Evolutionary conservation across 2,888 invertebrate species (phyloP).

Genomic region (Tridacna gigas): DNA sequence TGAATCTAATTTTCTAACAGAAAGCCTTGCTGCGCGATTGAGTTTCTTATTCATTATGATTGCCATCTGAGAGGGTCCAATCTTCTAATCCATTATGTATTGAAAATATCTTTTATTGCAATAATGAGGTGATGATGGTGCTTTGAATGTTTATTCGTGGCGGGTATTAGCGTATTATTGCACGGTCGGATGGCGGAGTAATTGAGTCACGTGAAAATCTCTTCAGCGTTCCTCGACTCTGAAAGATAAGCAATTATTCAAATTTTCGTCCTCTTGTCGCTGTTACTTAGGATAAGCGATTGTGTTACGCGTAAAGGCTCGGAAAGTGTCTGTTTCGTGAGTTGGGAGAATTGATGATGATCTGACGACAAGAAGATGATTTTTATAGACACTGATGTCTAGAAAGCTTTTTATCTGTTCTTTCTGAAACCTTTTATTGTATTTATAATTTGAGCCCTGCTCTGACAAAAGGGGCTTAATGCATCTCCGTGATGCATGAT

Average conservation of each 20-base stretch:
- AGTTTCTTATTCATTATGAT: conserved; percentile 62
- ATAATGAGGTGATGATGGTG: conserved; percentile 59
- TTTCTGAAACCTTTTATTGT: too few species aligned
- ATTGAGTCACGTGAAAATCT: conserved; percentile 60
- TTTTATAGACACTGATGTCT: conserved; percentile 32
- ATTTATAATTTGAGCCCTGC: too few species aligned
- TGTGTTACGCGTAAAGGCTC: conserved; percentile 60
- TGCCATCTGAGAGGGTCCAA: conserved; percentile 55
- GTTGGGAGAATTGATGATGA: conserved; percentile 48
- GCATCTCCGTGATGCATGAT: too few species aligned
- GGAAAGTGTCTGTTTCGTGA: conserved; percentile 43
- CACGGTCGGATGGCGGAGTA: conserved; percentile 59
- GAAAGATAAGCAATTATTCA: conserved; percentile 65
- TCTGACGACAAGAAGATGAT: conserved; percentile 41
- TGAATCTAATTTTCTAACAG: conserved; percentile 68
- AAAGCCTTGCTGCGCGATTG: conserved; percentile 62
- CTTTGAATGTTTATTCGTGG: conserved; percentile 56
- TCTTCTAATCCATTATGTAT: conserved; percentile 61
- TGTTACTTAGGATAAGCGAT: conserved; percentile 63
- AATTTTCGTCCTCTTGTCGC: conserved; percentile 59
- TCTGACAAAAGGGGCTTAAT: too few species aligned
- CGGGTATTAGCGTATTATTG: conserved; percentile 64
- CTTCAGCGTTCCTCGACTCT: conserved; percentile 40
- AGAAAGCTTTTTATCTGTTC: neutral
- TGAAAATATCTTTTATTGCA: conserved; percentile 63